A percentile compares a stretch with the other conserved stretches of the same genome.
These are phyloP conservation scores for Caenorhabditis panamensis DNA, from an alignment of 2,888 invertebrate genomes.

Conservation along the genomic window DNA sequence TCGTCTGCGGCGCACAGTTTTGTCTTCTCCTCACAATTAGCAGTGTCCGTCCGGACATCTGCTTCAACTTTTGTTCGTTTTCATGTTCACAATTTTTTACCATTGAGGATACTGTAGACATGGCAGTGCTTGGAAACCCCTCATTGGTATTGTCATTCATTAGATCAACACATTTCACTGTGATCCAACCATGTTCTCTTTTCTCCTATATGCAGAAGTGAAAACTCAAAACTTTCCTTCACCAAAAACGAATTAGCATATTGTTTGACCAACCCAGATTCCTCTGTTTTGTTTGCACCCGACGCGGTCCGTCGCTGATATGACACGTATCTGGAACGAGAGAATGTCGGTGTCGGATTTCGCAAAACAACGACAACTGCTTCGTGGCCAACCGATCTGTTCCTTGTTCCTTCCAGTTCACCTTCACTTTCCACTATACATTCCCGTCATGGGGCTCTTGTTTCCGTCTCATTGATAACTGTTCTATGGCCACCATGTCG, in stretches of 20 bases:
- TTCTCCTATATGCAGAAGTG: background rate
- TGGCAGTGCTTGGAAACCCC: too few relatives aligned
- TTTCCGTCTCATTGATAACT: conserved; percentile 8
- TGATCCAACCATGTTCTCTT: background rate
- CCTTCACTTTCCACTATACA: background rate
- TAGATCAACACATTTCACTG: too few relatives aligned
- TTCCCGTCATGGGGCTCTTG: background rate
- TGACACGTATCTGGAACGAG: conserved; percentile 43
- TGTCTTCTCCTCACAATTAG: conserved; percentile 53
- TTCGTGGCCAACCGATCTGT: conserved; percentile 33
- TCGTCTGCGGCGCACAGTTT: conserved; percentile 17
- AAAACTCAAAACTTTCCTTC: background rate
- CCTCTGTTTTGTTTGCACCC: conserved; percentile 36
- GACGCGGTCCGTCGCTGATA: conserved; percentile 52
- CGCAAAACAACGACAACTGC: conserved; percentile 40
- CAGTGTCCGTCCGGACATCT: conserved; percentile 17
- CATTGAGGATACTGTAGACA: background rate
- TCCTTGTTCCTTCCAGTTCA: conserved; percentile 12
- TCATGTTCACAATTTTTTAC: background rate
- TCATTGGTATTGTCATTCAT: too few relatives aligned
- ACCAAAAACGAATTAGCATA: conserved; percentile 34
- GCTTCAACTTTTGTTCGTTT: conserved; percentile 11
- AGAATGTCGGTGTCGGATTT: conserved; percentile 21
- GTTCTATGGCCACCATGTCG: background rate
- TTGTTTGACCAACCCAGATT: conserved; percentile 60